These are phyloP conservation scores for Mechanitis messenoides DNA, from an alignment of 2,888 invertebrate genomes.

Conservation along the genomic window DNA sequence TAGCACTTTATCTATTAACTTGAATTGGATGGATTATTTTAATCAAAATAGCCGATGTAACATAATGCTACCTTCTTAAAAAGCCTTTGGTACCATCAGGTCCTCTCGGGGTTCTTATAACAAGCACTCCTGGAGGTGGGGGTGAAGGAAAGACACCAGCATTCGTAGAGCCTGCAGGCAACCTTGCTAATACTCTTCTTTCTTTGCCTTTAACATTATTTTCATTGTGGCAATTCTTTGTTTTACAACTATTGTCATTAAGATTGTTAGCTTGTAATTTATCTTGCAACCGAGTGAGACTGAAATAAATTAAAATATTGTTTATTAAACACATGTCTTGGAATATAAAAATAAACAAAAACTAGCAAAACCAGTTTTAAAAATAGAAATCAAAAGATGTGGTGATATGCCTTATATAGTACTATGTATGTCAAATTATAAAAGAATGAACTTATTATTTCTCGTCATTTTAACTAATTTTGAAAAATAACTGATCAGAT, in stretches of 20 bases:
- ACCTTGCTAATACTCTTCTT: conserved; percentile 57
- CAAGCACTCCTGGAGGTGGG: conserved; percentile 66
- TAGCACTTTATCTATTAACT: conserved; percentile 12
- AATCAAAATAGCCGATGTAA: conserved; percentile 17
- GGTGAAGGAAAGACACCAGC: conserved; percentile 64
- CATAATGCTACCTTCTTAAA: conserved; percentile 62
- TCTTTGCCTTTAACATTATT: conserved; percentile 62
- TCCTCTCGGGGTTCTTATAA: conserved; percentile 85
- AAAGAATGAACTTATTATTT: no score
- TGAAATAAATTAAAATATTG: conserved; percentile 39
- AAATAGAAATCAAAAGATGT: background rate
- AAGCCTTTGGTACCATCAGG: conserved; percentile 84
- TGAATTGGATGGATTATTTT: conserved; percentile 25
- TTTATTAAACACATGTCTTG: background rate
- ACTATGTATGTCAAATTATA: background rate
- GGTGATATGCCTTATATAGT: background rate
- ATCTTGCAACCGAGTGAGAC: conserved; percentile 64
- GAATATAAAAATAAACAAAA: background rate
- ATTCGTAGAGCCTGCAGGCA: conserved; percentile 56
- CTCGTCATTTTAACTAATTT: no score
- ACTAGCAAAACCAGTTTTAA: conserved; percentile 1
- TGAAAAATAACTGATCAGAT: no score
- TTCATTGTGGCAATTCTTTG: conserved; percentile 49
- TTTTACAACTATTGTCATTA: conserved; percentile 57
- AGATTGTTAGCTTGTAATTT: conserved; percentile 66